Conservation (phyloP, 2,797 vertebrate genomes). For the Antrozous pallidus region DNA sequence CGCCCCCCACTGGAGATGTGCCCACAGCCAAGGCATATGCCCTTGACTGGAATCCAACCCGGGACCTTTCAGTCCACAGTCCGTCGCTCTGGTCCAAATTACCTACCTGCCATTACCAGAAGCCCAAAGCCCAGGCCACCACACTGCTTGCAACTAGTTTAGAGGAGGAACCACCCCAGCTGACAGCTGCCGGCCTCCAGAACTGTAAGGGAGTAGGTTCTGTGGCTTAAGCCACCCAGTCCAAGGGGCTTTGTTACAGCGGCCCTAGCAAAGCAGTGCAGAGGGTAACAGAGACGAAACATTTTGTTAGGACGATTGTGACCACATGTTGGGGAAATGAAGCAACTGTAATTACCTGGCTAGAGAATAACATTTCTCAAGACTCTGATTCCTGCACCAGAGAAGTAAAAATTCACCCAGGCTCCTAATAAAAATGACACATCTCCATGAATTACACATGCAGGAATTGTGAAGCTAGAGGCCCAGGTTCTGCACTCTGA, state of each 20-base stretch:
- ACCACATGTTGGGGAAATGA: neutral
- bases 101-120: neutral
- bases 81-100: neutral
- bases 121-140: neutral
- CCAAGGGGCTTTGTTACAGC: neutral
- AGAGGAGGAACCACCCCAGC: neutral
- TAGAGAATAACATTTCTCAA: neutral
- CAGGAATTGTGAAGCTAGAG: neutral
- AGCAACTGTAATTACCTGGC: neutral
- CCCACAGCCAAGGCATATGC: no score
- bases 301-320: no score
- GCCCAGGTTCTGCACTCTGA: neutral
- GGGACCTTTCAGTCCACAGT: no score
- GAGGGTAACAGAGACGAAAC: neutral
- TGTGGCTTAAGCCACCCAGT: neutral
- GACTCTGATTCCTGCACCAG: neutral
- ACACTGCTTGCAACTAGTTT: neutral
- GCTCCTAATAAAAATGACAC: neutral
- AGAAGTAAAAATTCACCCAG: neutral
- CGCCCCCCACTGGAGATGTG: no score
- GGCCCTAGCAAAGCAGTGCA: neutral
- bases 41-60: no score
- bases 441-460: neutral
- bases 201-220: neutral
- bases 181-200: no score